A percentile compares a stretch with the other conserved stretches of the same genome.
Conservation (phyloP, 2,113 vertebrate species). For the Microcebus murinus region DNA sequence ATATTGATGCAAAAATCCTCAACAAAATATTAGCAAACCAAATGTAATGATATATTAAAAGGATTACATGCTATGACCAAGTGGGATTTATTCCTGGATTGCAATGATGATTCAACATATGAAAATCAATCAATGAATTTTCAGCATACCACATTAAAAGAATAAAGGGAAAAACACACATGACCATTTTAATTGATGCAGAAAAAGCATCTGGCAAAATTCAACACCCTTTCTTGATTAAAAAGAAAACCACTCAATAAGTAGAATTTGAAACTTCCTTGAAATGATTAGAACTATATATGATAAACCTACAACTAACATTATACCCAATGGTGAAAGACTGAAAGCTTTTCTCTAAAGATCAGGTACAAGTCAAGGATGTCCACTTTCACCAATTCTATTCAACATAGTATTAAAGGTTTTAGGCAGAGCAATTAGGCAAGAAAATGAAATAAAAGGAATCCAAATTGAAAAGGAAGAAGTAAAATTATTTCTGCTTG, state of each 20-base stretch:
- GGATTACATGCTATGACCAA: neutral
- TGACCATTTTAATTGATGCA: neutral
- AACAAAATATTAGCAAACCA: neutral
- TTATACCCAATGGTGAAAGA: neutral
- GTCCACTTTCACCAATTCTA: neutral
- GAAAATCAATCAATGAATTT: neutral
- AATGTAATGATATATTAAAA: neutral
- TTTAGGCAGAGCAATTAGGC: neutral
- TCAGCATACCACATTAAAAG: neutral
- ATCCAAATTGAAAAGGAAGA: neutral
- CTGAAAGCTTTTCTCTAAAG: neutral
- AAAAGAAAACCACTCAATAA: neutral
- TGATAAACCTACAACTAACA: neutral
- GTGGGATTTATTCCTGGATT: neutral
- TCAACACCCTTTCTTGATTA: neutral
- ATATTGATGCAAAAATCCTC: neutral
- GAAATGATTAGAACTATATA: neutral
- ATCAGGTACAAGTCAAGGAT: neutral
- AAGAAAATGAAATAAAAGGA: neutral
- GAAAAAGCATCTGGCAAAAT: neutral
- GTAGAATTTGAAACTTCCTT: neutral
- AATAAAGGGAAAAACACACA: neutral
- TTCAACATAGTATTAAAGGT: neutral
- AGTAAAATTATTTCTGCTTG: neutral
- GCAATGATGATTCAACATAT: too few species aligned